Evolutionary conservation across 2,113 vertebrate genomes (phyloP), one percentile per base, ranked within the genome.

Genomic region (Neotragus moschatus): DNA sequence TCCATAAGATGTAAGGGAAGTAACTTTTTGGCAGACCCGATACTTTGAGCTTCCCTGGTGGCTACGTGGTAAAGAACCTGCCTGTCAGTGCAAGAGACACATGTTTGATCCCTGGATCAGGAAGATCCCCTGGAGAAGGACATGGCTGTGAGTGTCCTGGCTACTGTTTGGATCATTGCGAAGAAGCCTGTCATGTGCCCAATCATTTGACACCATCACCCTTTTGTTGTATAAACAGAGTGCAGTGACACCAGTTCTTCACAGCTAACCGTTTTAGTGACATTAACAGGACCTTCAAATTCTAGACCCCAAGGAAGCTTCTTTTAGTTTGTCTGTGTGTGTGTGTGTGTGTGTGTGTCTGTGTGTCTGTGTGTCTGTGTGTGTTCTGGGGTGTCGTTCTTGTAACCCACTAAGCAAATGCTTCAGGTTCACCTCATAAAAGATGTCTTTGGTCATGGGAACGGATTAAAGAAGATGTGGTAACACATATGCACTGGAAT

Each of bases 401-500:
- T 11, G 7, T 5, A 15, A 7, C 19, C 3, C 49, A 45, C 55
- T 5, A 28, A 36, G 30, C 30, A 11, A 9, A 21, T 4, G 28
- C 14, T 39, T 19, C 9, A 21, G 10, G 17, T 1, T 0, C 10
- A 28, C 28, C 51, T 58, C 16, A 28, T 2, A 19, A 2, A 7
- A 19, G 12, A 21, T n/a, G 47, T 80, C 17, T 30, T n/a, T 7
- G 3, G 28, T 19, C 45, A 11, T 1, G 30, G 28, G 28, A 49
- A 17, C 2, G 28, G 45, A 49, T 49, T 49, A 49, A 79, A 79
- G 43, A 77, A 9, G 28, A 19, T 0, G 5, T 11, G 15, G 26
- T 6, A 39, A 47, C 7, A 3, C 1, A 1, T 6, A 17, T 3
- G 8, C 0, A 0, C 2, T 1, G 1, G 45, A 30, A 30, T 49